Base-by-base conservation (phyloP, 2,113 vertebrate species). In the Coreoperca whiteheadi region DNA sequence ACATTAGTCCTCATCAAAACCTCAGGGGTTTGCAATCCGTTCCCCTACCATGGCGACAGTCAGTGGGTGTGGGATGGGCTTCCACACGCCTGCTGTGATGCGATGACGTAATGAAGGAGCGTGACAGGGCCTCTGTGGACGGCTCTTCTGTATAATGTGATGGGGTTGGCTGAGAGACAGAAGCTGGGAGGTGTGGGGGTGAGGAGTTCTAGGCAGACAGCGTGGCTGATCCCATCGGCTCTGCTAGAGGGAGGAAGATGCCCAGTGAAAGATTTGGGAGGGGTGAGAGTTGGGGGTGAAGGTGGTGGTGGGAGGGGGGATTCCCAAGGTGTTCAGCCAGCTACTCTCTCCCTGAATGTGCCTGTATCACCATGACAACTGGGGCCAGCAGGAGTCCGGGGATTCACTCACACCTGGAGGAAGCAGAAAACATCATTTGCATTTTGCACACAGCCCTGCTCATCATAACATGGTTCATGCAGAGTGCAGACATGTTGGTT, bases 351-450 rank as follows among this genome's bases (percentile, higher is more conserved):
- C 64, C 71, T 53, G 78, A 92, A 88, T 46, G 71, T 88, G 91
- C 83, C 87, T 41, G 50, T 74, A 89, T 96, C 93, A 92, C 95
- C 95, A 96, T 96, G 95, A 94, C 94, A 92, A 96, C 95, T 65
- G 77, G 74, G 88, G 78, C 89, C 80, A 53, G 91, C 81, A 80
- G 87, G 92, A 91, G 90, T 86, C 86, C 68, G 81, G 88, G 93
- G 92, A 90, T 90, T 90, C 90, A 93, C 88, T 91, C 90, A 76
- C 74, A 92, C 91, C 92, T 93, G 85, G 74, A 77, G 79, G 77
- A 84, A 89, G 77, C 73, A 57, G 77, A 88, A 57, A 87, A 65
- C 67, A 82, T 75, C 30, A 89, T 91, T 89, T 82, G 82, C 91
- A 90, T 93, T 85, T 90, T 86, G 80, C 85, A 83, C 78, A 78